Conservation (phyloP, 2,797 vertebrate species). For the Syndactyla subalaris region DNA sequence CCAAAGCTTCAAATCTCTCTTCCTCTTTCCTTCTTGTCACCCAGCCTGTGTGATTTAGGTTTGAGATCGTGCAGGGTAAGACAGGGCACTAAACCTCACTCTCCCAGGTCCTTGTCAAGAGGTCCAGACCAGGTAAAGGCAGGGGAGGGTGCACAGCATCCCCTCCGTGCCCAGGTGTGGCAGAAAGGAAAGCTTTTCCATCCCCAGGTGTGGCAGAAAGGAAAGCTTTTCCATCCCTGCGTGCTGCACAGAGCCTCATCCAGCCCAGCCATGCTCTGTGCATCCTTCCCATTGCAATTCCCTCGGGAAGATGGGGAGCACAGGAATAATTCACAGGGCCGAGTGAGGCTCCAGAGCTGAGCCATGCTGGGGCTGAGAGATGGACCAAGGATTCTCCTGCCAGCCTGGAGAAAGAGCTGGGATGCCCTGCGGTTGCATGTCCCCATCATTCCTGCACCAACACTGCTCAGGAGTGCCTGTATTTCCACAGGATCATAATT, state of each 20-base stretch:
- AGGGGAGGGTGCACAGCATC: fast-evolving
- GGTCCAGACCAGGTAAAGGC: neutral
- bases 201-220: neutral
- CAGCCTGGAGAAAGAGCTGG: neutral
- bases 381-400: neutral
- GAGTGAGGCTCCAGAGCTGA: neutral
- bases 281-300: neutral
- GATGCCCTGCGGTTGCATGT: neutral
- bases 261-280: neutral
- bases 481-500: neutral
- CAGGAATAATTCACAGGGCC: neutral
- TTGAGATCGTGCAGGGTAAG: neutral
- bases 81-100: neutral
- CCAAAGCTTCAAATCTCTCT: neutral
- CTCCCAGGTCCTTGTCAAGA: neutral
- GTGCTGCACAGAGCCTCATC: neutral
- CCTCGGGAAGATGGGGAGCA: fast-evolving
- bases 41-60: neutral
- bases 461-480: too few species aligned
- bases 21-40: neutral
- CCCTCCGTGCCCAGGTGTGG: neutral
- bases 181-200: neutral
- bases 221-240: neutral
- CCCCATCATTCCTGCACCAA: too few species aligned
- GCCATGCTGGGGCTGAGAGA: neutral